phyloP scores from a whole-genome alignment of 2,888 invertebrate species.

The Litoditis marina region DNA sequence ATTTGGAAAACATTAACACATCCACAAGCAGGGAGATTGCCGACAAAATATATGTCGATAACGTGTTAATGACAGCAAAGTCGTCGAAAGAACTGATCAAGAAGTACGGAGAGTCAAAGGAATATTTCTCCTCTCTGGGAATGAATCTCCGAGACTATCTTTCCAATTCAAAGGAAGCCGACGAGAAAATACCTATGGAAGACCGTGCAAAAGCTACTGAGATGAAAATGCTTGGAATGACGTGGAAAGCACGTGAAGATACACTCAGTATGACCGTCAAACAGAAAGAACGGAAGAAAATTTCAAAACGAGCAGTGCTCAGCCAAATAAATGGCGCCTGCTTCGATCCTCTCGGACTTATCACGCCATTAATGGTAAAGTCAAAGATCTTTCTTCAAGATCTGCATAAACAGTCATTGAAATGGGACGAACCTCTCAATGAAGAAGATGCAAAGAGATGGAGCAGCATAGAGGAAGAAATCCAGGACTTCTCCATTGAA shows the following conservation, averaged over 20 bases:
- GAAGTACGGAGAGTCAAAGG: background rate
- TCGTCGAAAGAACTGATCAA: slow-evolving; percentile 1
- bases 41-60: slow-evolving; percentile 11
- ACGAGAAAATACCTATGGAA: background rate
- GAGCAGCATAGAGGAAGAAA: no score
- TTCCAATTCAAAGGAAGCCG: background rate
- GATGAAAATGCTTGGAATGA: background rate
- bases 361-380: background rate
- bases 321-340: background rate
- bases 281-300: no score
- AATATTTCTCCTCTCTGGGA: background rate
- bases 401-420: background rate
- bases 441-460: background rate
- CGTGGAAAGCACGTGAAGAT: no score
- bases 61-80: background rate
- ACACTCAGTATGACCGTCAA: no score
- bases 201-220: background rate
- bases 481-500: no score
- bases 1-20: no score
- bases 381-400: background rate
- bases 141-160: slow-evolving; percentile 13
- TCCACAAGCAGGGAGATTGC: background rate
- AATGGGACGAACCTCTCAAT: background rate
- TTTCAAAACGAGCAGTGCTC: no score
- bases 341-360: background rate